Conservation (phyloP, 2,888 invertebrate genomes). For the Elmis aenea region DNA sequence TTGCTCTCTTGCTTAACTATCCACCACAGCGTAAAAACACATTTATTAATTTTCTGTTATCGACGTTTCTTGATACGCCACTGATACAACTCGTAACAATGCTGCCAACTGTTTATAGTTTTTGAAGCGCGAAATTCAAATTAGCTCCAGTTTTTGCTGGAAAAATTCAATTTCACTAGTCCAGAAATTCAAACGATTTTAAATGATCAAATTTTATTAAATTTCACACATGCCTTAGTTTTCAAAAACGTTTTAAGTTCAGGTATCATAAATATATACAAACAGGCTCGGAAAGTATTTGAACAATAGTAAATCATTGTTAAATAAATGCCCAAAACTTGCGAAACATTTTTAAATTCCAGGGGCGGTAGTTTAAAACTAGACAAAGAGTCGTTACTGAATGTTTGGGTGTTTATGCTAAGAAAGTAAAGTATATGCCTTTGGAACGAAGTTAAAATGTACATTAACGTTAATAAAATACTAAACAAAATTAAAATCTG, state of each 20-base stretch:
- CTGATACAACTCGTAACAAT: too few species aligned
- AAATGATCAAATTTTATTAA: too few species aligned
- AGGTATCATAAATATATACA: constrained; percentile 22
- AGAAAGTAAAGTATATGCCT: constrained; percentile 34
- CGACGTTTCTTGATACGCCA: too few species aligned
- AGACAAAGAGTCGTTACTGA: constrained; percentile 20
- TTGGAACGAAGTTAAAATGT: constrained; percentile 36
- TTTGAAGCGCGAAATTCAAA: too few species aligned
- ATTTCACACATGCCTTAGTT: too few species aligned
- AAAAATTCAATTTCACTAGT: too few species aligned
- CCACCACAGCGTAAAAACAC: too few species aligned
- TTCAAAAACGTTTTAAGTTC: constrained; percentile 15
- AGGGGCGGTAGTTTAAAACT: constrained; percentile 38
- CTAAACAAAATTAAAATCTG: constrained; percentile 33
- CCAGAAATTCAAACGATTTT: too few species aligned
- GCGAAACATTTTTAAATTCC: constrained; percentile 30
- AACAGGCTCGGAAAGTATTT: constrained; percentile 28
- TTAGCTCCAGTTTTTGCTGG: too few species aligned
- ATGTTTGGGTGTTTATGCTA: constrained; percentile 27
- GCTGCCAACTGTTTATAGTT: too few species aligned
- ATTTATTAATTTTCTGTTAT: too few species aligned
- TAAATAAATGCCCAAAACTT: constrained; percentile 26
- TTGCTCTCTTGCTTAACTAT: too few species aligned
- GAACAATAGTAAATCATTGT: constrained; percentile 37
- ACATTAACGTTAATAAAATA: constrained; percentile 32